Percentiles rank a stretch among this genome's conserved stretches.
These are phyloP conservation scores for Setipinna tenuifilis DNA, from an alignment of 2,797 vertebrate species.

Conservation along the genomic window DNA sequence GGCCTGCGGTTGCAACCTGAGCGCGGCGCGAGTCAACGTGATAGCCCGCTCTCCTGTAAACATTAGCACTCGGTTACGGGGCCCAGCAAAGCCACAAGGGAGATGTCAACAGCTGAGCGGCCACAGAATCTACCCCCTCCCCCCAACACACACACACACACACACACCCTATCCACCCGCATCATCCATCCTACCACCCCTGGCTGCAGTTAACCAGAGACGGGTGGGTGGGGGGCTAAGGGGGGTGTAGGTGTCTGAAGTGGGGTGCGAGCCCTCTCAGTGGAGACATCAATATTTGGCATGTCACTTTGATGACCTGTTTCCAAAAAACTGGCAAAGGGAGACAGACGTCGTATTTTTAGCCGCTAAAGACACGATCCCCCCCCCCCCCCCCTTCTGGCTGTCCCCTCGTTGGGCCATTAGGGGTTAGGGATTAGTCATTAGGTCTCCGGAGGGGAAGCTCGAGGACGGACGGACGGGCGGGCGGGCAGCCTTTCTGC, in stretches of 20 bases:
- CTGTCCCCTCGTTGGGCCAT: conserved; percentile 31
- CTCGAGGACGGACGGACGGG: no score
- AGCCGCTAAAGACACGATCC: no score
- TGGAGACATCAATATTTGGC: conserved; percentile 57
- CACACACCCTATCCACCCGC: no score
- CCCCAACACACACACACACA: conserved; percentile 27
- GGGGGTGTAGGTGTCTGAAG: not conserved
- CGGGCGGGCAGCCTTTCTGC: conserved; percentile 33
- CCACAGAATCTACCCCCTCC: conserved; percentile 55
- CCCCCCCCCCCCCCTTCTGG: conserved; percentile 41
- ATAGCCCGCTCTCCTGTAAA: conserved; percentile 72
- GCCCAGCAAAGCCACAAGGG: conserved; percentile 63
- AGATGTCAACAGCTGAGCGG: conserved; percentile 77
- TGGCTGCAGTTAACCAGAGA: not conserved
- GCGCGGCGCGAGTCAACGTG: conserved; percentile 64
- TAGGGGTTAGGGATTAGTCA: conserved; percentile 59
- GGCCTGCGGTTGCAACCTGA: conserved; percentile 54
- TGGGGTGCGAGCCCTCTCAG: conserved; percentile 41
- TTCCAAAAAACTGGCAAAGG: conserved; percentile 66
- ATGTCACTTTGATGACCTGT: conserved; percentile 66
- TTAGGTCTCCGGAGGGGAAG: conserved; percentile 34
- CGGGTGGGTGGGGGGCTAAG: not conserved
- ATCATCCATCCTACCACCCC: not conserved
- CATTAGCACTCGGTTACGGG: conserved; percentile 74
- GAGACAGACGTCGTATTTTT: conserved; percentile 65